These are phyloP conservation scores for Lepidochrysops patricia DNA, from an alignment of 2,888 invertebrate genomes.

Conservation along the genomic window DNA sequence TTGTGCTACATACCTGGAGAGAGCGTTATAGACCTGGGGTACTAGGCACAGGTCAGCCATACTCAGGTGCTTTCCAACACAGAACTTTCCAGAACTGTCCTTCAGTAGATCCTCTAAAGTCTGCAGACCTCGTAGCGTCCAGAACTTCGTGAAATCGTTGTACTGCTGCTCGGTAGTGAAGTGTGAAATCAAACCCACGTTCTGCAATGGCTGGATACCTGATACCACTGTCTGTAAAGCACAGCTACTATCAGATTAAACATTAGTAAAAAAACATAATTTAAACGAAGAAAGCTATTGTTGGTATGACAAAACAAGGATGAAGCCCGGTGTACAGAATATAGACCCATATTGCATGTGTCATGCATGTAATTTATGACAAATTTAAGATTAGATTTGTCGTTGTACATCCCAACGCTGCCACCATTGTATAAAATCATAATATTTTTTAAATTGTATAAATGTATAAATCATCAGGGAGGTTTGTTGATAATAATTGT, in stretches of 20 bases:
- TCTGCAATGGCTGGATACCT: constrained; percentile 83
- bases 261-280: not conserved
- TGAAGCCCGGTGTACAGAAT: too few species aligned
- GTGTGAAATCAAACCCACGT: constrained; percentile 61
- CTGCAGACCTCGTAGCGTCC: constrained; percentile 70
- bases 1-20: constrained; percentile 43
- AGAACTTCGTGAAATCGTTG: constrained; percentile 64
- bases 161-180: constrained; percentile 52
- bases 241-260: constrained; percentile 19
- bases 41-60: constrained; percentile 80
- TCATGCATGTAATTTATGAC: too few species aligned
- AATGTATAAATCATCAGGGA: too few species aligned
- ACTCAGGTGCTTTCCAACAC: constrained; percentile 76
- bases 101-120: constrained; percentile 69
- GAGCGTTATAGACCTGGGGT: constrained; percentile 77
- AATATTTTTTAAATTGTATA: too few species aligned
- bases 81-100: constrained; percentile 68
- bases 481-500: too few species aligned
- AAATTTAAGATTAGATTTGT: too few species aligned
- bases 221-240: constrained; percentile 66
- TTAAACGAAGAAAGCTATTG: not conserved
- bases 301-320: too few species aligned
- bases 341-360: too few species aligned
- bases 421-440: too few species aligned
- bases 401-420: too few species aligned